Conservation (phyloP, 1,140 invertebrate species). For the Achroia grisella region DNA sequence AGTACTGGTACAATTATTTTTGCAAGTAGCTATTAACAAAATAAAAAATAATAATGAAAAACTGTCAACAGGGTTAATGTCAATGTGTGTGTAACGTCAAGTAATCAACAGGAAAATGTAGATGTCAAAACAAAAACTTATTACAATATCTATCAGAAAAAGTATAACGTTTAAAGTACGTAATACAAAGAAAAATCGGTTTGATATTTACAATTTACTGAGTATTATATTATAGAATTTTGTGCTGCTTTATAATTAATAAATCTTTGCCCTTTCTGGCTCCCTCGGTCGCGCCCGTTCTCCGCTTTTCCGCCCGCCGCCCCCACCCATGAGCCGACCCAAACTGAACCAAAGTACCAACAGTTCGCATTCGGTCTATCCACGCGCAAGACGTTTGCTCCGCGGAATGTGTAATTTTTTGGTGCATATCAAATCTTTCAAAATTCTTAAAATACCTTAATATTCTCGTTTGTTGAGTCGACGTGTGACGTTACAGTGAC, state of each 20-base stretch:
- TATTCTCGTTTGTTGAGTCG: slow-evolving; percentile 40
- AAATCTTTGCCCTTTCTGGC: slow-evolving; percentile 34
- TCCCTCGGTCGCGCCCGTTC: slow-evolving; percentile 50
- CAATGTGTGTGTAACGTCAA: background rate
- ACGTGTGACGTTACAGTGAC: slow-evolving; percentile 58
- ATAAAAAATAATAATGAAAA: background rate
- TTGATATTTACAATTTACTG: background rate
- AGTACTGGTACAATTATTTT: no score
- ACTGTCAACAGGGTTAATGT: background rate
- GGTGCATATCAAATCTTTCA: slow-evolving; percentile 66
- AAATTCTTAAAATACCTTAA: slow-evolving; percentile 69
- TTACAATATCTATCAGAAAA: background rate
- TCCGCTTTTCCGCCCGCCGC: slow-evolving; percentile 62
- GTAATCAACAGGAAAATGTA: background rate
- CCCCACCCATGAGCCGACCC: slow-evolving; percentile 52
- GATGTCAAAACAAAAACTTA: slow-evolving; percentile 21
- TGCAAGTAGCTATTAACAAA: no score
- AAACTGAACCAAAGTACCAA: slow-evolving; percentile 64
- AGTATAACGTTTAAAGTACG: background rate
- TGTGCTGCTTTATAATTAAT: slow-evolving; percentile 15
- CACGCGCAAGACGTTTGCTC: slow-evolving; percentile 51
- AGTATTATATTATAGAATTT: background rate
- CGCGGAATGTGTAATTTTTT: slow-evolving; percentile 70
- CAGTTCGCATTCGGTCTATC: slow-evolving; percentile 69
- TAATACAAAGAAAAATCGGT: background rate